These are phyloP conservation scores for Calliphora vicina DNA, from an alignment of 1,140 invertebrate genomes.

Conservation along the genomic window DNA sequence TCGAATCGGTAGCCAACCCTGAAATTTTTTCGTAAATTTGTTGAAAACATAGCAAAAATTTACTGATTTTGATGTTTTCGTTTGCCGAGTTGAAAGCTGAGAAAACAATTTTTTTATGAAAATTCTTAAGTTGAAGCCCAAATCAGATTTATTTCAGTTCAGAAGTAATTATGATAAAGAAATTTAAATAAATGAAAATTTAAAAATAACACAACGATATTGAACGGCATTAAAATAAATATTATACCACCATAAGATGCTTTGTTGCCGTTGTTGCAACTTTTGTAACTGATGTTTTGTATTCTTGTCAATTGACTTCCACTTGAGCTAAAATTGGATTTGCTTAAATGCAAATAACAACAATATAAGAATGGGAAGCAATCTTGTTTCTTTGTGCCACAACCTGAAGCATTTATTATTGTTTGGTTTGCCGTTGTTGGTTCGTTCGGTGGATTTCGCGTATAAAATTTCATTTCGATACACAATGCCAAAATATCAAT, in stretches of 20 bases:
- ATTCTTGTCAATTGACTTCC: conserved; percentile 27
- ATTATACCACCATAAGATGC: background rate
- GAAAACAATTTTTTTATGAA: too few species aligned
- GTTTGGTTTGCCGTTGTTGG: conserved; percentile 14
- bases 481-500: conserved; percentile 15
- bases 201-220: background rate
- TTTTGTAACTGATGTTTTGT: background rate
- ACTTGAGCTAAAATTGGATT: conserved; percentile 23
- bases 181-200: too few species aligned
- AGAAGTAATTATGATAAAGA: too few species aligned
- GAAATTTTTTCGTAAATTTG: too few species aligned
- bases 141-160: too few species aligned
- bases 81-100: too few species aligned
- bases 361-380: background rate
- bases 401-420: conserved; percentile 22
- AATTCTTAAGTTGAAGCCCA: too few species aligned
- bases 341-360: background rate
- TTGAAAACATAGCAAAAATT: too few species aligned
- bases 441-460: too few species aligned
- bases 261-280: background rate
- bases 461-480: background rate
- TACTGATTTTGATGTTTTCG: too few species aligned
- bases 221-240: background rate
- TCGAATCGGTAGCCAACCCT: too few species aligned
- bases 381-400: background rate